Evolutionary conservation across 64 coral and sea anemone species (phyloP), one percentile per base, ranked within the genome.

Genomic region (Acropora yongei): DNA sequence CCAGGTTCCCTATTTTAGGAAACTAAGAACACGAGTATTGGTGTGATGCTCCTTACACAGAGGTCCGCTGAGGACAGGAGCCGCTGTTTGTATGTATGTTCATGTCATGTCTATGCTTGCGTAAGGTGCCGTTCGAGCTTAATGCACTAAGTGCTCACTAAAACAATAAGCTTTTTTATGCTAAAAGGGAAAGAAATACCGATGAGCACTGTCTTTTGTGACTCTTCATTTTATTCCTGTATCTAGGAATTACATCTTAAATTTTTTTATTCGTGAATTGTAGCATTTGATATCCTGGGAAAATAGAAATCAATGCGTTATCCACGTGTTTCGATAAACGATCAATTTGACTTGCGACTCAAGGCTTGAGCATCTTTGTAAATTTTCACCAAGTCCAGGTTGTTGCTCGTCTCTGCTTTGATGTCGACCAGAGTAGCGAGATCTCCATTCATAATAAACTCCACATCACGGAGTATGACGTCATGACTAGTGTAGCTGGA

Each of bases 341-440:
- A 73, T 73, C 69, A 39, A 73, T 73, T 73, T 19, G n/a, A 30
- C 69, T 73, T 30, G 18, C 69, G 69, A 73, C 2, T 30, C 69
- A 73, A 73, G 41, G 8, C 69, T 73, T 73, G 69, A 73, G 69
- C 69, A 73, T 73, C 69, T 73, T 73, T 73, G 69, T 73, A 73
- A 73, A 73, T 73, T 73, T 73, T 73, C 0, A 18, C 78, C 46
- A 80, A 57, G 44, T 80, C 78, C 5, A 80, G 51, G 46, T 80
- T 30, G 78, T 80, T 80, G 51, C 78, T 57, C 51, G 20, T 16
- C 78, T 16, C 78, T 50, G 78, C 46, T 50, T 49, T 50, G 19
- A 80, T 50, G 51, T 80, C 78, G n/a, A 80, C 51, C 78, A 80
- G 78, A 0, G 78, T 49, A 49, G 46, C 78, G 78, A 50, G 51